A percentile compares a stretch with the other conserved stretches of the same genome.
Evolutionary conservation across 2,797 vertebrate species (phyloP).

Genomic region (Gouania willdenowi): DNA sequence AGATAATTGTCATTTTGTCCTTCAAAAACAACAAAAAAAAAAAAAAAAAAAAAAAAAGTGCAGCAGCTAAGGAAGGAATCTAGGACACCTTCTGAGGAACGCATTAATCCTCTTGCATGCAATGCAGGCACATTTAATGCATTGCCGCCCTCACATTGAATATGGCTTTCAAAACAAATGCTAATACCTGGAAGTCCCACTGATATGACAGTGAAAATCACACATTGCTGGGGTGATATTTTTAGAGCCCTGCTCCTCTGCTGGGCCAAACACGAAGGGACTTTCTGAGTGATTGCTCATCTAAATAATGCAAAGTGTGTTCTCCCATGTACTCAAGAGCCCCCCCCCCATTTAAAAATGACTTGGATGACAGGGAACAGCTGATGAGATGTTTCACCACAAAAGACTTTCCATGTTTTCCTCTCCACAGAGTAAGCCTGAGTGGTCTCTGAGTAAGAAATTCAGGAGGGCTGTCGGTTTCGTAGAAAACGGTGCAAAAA

Average conservation of each 20-base stretch:
- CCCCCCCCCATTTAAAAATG: slow-evolving; percentile 58
- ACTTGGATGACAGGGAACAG: slow-evolving; percentile 64
- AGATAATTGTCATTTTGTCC: slow-evolving; percentile 55
- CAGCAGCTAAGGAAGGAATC: slow-evolving; percentile 32
- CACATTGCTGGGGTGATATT: slow-evolving; percentile 54
- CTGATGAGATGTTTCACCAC: slow-evolving; percentile 53
- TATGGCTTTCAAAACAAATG: slow-evolving; percentile 56
- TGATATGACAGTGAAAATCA: slow-evolving; percentile 57
- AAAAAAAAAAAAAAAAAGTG: slow-evolving; percentile 43
- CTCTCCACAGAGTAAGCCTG: slow-evolving; percentile 26
- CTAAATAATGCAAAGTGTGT: slow-evolving; percentile 78
- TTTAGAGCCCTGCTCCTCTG: slow-evolving; percentile 55
- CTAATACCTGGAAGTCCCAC: slow-evolving; percentile 67
- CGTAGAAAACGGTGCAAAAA: background rate
- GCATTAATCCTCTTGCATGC: slow-evolving; percentile 21
- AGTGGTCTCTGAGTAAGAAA: slow-evolving; percentile 39
- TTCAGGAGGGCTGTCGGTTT: slow-evolving; percentile 10
- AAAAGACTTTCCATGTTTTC: slow-evolving; percentile 68
- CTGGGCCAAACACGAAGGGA: slow-evolving; percentile 58
- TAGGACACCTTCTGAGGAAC: too few species aligned
- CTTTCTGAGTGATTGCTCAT: slow-evolving; percentile 73
- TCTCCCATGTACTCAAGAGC: slow-evolving; percentile 45
- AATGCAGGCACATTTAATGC: slow-evolving; percentile 34
- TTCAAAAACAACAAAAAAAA: slow-evolving; percentile 51
- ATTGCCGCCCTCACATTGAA: slow-evolving; percentile 43